Conservation (phyloP, 1,140 invertebrate species). For the Aleiodes sp. region DNA sequence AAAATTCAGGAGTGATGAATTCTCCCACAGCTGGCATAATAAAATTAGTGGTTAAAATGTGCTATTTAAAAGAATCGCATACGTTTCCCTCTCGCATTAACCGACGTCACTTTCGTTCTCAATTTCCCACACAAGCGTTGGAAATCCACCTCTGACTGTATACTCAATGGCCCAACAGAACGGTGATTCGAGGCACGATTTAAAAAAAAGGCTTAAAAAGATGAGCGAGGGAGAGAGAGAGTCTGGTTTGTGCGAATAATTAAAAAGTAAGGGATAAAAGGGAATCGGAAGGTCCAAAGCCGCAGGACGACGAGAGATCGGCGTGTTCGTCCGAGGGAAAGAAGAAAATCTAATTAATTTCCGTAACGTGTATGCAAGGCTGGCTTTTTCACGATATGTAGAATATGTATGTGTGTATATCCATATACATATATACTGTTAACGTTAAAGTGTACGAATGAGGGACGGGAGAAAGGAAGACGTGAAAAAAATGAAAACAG, state of each 20-base stretch:
- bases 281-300: conserved; percentile 42
- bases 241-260: conserved; percentile 43
- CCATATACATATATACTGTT: background rate
- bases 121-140: conserved; percentile 10
- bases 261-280: conserved; percentile 47
- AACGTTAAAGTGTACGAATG: background rate
- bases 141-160: conserved; percentile 22
- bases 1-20: background rate
- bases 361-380: conserved; percentile 23
- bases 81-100: conserved; percentile 28
- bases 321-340: conserved; percentile 34
- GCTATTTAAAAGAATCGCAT: conserved; percentile 22
- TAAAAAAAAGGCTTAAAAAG: background rate
- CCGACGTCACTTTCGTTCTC: conserved; percentile 29
- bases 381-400: conserved; percentile 6
- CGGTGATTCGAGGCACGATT: conserved; percentile 18
- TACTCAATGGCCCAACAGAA: background rate
- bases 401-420: too few species aligned
- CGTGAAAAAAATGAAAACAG: conserved; percentile 35
- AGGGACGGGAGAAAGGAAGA: conserved; percentile 16
- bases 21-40: too few species aligned
- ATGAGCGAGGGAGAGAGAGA: conserved; percentile 6
- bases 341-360: conserved; percentile 48
- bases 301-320: conserved; percentile 28
- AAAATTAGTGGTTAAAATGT: conserved; percentile 16